Evolutionary conservation across 2,888 invertebrate species (phyloP).

Genomic region (Himalopsyche anomala): DNA sequence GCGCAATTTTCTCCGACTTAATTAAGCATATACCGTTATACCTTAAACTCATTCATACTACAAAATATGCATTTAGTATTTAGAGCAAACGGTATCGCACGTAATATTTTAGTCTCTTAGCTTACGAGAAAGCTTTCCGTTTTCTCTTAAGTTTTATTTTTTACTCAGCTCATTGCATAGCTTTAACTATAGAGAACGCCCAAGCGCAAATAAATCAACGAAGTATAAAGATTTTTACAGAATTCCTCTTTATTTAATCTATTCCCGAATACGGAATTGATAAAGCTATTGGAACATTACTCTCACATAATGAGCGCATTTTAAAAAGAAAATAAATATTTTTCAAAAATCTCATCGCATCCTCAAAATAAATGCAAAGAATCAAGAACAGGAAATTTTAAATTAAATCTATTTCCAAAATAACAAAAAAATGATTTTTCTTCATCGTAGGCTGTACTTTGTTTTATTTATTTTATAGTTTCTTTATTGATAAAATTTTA

Average conservation of each 20-base stretch:
- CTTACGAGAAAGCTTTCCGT: slow-evolving; percentile 20
- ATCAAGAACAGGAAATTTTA: too few species aligned
- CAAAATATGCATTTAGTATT: slow-evolving; percentile 20
- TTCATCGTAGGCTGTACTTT: too few species aligned
- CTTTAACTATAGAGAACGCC: neutral
- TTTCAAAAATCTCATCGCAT: too few species aligned
- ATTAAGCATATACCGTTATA: neutral
- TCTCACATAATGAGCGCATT: too few species aligned
- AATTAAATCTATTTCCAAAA: too few species aligned
- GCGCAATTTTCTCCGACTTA: neutral
- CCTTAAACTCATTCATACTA: neutral
- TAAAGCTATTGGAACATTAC: too few species aligned
- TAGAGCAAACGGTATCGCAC: slow-evolving; percentile 4
- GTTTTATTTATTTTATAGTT: too few species aligned
- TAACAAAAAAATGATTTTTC: too few species aligned
- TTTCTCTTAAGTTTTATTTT: neutral
- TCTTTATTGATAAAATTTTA: too few species aligned
- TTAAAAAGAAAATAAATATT: too few species aligned
- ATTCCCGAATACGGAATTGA: too few species aligned
- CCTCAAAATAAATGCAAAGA: too few species aligned
- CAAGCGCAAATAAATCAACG: neutral
- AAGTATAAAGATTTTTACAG: neutral
- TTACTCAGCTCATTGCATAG: slow-evolving; percentile 1
- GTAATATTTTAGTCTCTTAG: slow-evolving; percentile 26
- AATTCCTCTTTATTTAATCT: neutral